phyloP scores from a whole-genome alignment of 2,113 vertebrate genomes.

The Scopus umbretta region DNA sequence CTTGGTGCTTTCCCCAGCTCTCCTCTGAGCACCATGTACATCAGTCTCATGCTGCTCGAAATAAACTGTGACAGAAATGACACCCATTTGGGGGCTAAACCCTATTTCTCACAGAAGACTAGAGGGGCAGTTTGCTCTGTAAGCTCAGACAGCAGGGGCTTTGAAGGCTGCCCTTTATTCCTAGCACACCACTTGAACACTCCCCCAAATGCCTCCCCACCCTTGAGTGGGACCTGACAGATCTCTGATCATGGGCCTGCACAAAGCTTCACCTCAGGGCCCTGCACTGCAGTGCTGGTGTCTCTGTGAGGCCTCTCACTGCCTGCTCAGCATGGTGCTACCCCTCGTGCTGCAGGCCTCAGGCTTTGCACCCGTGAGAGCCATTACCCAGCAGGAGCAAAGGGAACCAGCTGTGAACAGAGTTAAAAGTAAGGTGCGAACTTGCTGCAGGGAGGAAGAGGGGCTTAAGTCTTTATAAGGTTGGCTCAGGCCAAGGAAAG shows the following conservation, averaged over 20 bases:
- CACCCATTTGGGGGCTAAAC: background rate
- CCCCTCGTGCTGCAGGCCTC: background rate
- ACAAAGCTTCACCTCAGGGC: background rate
- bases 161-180: background rate
- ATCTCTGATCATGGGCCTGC: rapidly evolving
- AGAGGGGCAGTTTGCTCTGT: rapidly evolving
- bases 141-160: background rate
- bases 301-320: background rate
- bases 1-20: background rate
- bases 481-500: rapidly evolving
- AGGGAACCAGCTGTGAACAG: background rate
- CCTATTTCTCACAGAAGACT: background rate
- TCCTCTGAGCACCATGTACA: rapidly evolving
- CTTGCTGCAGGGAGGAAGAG: background rate
- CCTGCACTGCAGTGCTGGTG: rapidly evolving
- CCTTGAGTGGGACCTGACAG: rapidly evolving
- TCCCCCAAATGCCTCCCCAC: background rate
- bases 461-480: background rate
- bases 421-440: background rate
- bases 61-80: background rate
- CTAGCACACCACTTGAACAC: background rate
- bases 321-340: rapidly evolving
- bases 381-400: rapidly evolving
- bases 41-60: rapidly evolving
- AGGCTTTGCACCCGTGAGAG: background rate